A percentile compares a stretch with the other conserved stretches of the same genome.
These are phyloP conservation scores for Leucoraja erinaceus DNA, from an alignment of 2,113 vertebrate genomes.

Conservation along the genomic window DNA sequence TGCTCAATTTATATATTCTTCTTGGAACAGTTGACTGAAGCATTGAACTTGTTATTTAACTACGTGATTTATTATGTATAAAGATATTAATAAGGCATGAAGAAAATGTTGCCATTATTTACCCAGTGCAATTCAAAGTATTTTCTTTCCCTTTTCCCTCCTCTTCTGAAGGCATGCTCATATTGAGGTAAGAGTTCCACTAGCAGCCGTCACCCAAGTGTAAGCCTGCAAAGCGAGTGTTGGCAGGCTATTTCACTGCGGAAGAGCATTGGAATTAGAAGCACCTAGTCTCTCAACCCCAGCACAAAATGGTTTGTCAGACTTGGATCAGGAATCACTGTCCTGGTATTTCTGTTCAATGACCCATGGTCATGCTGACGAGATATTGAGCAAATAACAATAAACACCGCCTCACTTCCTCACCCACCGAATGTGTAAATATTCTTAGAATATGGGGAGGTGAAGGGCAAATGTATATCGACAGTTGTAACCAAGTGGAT, in stretches of 20 bases:
- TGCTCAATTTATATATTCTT: not conserved
- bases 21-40: not conserved
- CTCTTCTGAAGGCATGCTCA: not conserved
- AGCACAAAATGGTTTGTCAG: not conserved
- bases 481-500: too few relatives aligned
- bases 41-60: not conserved
- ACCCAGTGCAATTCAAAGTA: not conserved
- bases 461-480: too few relatives aligned
- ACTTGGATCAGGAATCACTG: not conserved
- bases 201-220: not conserved
- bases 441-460: too few relatives aligned
- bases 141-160: constrained; percentile 13
- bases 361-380: too few relatives aligned
- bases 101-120: constrained; percentile 5
- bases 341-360: not conserved
- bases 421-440: too few relatives aligned
- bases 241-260: not conserved
- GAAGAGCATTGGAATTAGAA: not conserved
- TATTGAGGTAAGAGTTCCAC: constrained; percentile 12
- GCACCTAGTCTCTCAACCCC: not conserved
- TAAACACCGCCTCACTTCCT: not conserved
- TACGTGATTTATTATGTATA: too few relatives aligned
- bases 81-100: not conserved
- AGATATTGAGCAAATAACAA: not conserved
- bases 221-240: not conserved